phyloP scores from a whole-genome alignment of 2,797 vertebrate species.

The Silurus aristotelis region DNA sequence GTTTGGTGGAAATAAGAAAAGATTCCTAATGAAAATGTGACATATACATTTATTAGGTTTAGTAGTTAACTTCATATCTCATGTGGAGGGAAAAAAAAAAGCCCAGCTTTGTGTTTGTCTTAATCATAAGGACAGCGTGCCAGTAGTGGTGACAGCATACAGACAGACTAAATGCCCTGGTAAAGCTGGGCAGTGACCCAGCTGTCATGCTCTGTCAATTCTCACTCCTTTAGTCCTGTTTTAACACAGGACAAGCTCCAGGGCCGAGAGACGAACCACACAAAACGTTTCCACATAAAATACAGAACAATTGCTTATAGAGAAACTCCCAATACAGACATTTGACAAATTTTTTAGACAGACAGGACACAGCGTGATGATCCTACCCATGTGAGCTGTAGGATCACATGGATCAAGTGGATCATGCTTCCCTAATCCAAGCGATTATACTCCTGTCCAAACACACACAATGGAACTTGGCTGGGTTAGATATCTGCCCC shows the following conservation, averaged over 20 bases:
- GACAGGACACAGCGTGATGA: slow-evolving; percentile 22
- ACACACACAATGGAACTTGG: slow-evolving; percentile 39
- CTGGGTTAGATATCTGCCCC: slow-evolving; percentile 1
- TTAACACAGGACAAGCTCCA: not conserved
- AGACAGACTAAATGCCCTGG: slow-evolving; percentile 64
- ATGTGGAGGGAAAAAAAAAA: slow-evolving; percentile 11
- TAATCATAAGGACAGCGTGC: slow-evolving; percentile 57
- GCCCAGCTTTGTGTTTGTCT: slow-evolving; percentile 55
- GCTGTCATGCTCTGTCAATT: slow-evolving; percentile 39
- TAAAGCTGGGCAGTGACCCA: slow-evolving; percentile 54
- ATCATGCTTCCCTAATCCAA: slow-evolving; percentile 40
- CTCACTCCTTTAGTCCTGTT: not conserved
- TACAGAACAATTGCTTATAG: not conserved
- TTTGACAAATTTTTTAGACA: not conserved
- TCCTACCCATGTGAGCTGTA: slow-evolving; percentile 4
- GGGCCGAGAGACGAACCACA: not conserved
- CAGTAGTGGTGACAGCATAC: slow-evolving; percentile 59
- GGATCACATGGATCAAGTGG: slow-evolving; percentile 4
- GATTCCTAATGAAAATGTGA: not conserved
- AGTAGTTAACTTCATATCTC: not conserved
- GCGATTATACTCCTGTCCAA: slow-evolving; percentile 23
- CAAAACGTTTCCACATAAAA: not conserved
- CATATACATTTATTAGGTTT: too few species aligned
- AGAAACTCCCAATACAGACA: not conserved
- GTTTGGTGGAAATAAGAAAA: not conserved